These are phyloP conservation scores for Dasysyrphus tricinctus DNA, from an alignment of 2,888 invertebrate genomes.

Conservation along the genomic window DNA sequence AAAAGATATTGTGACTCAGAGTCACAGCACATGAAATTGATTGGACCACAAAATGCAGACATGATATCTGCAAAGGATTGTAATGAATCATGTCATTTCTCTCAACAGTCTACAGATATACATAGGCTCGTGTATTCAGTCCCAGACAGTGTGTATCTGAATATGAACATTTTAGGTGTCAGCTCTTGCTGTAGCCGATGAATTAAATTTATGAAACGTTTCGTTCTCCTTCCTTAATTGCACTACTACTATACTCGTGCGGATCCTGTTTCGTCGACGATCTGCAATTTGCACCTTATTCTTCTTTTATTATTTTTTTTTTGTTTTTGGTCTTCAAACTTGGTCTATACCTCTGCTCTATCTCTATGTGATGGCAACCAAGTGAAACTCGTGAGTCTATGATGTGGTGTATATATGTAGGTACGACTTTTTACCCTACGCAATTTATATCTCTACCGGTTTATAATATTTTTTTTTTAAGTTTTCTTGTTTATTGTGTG, in stretches of 20 bases:
- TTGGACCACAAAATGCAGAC: conserved; percentile 5
- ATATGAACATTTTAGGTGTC: conserved; percentile 53
- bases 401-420: not conserved
- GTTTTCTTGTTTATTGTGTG: not conserved
- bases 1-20: conserved; percentile 28
- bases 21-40: conserved; percentile 1
- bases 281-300: conserved; percentile 60
- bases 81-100: conserved; percentile 69
- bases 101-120: not conserved
- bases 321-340: not conserved
- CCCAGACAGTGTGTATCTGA: conserved; percentile 20
- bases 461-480: conserved; percentile 25
- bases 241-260: conserved; percentile 2
- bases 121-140: conserved; percentile 27
- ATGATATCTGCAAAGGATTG: conserved; percentile 59
- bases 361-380: not conserved
- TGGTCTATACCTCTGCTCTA: not conserved
- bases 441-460: conserved; percentile 69
- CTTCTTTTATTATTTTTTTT: not conserved
- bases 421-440: conserved; percentile 52
- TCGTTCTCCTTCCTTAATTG: conserved; percentile 70
- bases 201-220: conserved; percentile 72
- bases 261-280: conserved; percentile 59
- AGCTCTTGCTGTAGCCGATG: conserved; percentile 63
- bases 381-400: conserved; percentile 16